Base-by-base conservation (phyloP, 2,113 vertebrate genomes). In the Regulus satrapa region DNA sequence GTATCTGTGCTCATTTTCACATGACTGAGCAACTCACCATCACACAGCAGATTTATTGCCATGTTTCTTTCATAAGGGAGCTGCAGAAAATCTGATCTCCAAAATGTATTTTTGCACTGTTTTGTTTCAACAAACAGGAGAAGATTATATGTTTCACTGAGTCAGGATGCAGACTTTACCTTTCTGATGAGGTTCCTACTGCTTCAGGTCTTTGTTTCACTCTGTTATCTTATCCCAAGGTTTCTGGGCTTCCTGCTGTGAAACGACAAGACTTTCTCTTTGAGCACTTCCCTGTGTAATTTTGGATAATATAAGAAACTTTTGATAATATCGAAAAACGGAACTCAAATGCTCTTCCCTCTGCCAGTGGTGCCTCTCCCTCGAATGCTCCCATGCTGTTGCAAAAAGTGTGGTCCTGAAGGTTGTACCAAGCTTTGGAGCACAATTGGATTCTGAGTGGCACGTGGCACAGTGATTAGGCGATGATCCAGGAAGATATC, bases 101-200 rank as follows among this genome's bases (percentile, higher is more conserved):
- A 2, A 87, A 82, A 82, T 21, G 7, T 73, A 10, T 31, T 93
- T 95, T 92, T 89, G 29, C 8, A 6, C 32, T 78, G 62, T 73
- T 94, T 95, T 91, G 48, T 86, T 94, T 84, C 68, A 95, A 72
- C 69, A 89, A 84, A 82, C 49, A 82, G 74, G 78, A 77, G 92
- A 96, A 79, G 62, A 96, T 94, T 89, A 85, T 43, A 88, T 66
- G 85, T 95, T 96, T 92, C 80, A 80, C 66, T 94, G 81, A 95
- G 74, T 62, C 56, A 49, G 41, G 80, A 79, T 75, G 28, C 67
- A 94, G 49, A 73, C 78, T 79, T 82, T 73, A 52, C 14, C 31
- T 76, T 82, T 90, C 62, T 93, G 89, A 76, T 74, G 78, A 83
- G 46, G 81, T 91, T 34, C 74, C 91, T 62, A 75, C 34, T 88